Evolutionary conservation across 2,888 invertebrate genomes (phyloP).

Genomic region (Acleris laterana): DNA sequence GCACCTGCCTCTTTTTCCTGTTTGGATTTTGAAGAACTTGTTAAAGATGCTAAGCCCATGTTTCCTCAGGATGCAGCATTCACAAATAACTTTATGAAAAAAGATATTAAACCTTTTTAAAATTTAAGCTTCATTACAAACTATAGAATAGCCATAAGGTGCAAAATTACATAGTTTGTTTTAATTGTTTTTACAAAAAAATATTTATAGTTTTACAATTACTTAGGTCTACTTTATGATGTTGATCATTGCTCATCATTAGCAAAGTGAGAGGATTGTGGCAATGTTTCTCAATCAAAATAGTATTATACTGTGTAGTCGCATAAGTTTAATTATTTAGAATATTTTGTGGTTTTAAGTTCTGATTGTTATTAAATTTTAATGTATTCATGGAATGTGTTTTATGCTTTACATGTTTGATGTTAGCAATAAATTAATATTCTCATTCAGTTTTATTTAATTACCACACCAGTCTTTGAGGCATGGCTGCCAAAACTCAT

Average conservation of each 20-base stretch:
- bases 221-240: too few relatives aligned
- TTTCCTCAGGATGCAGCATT: slow-evolving; percentile 81
- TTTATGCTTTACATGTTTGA: neutral
- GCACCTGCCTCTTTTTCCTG: slow-evolving; percentile 64
- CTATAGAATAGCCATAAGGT: neutral
- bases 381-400: slow-evolving; percentile 21
- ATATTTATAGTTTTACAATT: too few relatives aligned
- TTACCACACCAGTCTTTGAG: slow-evolving; percentile 3
- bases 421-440: slow-evolving; percentile 15
- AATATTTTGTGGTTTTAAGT: neutral
- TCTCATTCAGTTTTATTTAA: slow-evolving; percentile 23
- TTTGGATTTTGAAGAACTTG: slow-evolving; percentile 84
- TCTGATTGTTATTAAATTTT: slow-evolving; percentile 25
- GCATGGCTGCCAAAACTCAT: slow-evolving; percentile 7
- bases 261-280: too few relatives aligned
- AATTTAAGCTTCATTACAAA: neutral
- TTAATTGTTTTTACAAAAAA: too few relatives aligned
- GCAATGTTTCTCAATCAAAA: too few relatives aligned
- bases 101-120: slow-evolving; percentile 71
- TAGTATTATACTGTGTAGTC: neutral
- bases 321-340: neutral
- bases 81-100: slow-evolving; percentile 83
- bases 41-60: slow-evolving; percentile 77
- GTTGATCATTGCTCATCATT: too few relatives aligned
- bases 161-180: too few relatives aligned